phyloP scores from a whole-genome alignment of 1,140 invertebrate species.

The Anthonomus grandis region DNA sequence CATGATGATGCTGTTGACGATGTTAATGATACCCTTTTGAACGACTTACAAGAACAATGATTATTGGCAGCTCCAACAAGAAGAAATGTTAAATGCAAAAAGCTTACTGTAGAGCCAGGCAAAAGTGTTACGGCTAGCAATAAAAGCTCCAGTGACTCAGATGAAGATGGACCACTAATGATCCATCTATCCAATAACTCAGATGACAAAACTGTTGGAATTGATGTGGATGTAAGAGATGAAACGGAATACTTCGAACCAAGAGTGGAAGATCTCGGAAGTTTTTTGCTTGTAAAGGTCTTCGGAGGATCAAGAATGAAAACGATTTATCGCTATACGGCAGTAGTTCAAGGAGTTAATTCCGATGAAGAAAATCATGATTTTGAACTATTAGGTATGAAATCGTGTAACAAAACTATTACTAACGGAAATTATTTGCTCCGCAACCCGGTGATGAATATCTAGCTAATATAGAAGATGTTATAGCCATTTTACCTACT shows the following conservation, averaged over 20 bases:
- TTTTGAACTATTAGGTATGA: constrained; percentile 15
- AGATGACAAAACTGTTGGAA: too few relatives aligned
- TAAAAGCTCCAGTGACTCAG: constrained; percentile 14
- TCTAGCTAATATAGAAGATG: constrained; percentile 6
- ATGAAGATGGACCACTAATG: constrained; percentile 1
- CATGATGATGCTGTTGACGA: constrained; percentile 11
- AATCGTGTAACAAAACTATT: constrained; percentile 12
- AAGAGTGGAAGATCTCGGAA: constrained; percentile 8
- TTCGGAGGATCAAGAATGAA: constrained; percentile 16
- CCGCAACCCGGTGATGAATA: constrained; percentile 11
- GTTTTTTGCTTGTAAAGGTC: constrained; percentile 19
- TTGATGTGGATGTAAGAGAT: not conserved
- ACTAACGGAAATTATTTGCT: constrained; percentile 11
- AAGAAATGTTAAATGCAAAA: constrained; percentile 14
- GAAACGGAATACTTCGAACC: constrained; percentile 23
- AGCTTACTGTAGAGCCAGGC: constrained; percentile 20
- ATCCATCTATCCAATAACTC: not conserved
- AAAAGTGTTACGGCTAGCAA: constrained; percentile 16
- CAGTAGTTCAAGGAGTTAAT: too few relatives aligned
- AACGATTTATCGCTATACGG: constrained; percentile 13
- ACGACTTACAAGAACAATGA: constrained; percentile 20
- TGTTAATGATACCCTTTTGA: constrained; percentile 8
- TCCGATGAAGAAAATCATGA: constrained; percentile 18
- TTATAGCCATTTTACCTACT: too few relatives aligned
- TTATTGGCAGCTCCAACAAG: constrained; percentile 8